Percentiles rank a stretch among this genome's conserved stretches.
phyloP scores from a whole-genome alignment of 2,888 invertebrate species.

The Tipula lateralis region DNA sequence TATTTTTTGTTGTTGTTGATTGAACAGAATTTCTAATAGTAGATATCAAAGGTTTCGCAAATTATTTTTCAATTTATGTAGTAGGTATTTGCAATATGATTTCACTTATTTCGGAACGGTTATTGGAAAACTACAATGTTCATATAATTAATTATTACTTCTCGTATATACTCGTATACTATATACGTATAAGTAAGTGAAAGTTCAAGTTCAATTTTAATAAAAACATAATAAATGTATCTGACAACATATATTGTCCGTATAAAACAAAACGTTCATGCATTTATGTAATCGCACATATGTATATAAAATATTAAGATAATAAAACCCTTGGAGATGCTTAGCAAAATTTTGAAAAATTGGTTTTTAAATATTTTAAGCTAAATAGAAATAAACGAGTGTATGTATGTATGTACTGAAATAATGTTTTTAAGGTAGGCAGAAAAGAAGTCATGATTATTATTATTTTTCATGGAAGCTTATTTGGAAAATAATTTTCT shows the following conservation, averaged over 20 bases:
- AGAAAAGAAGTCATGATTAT: background rate
- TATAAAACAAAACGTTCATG: background rate
- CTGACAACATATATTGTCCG: background rate
- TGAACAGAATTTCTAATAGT: background rate
- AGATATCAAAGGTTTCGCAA: background rate
- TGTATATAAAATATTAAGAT: background rate
- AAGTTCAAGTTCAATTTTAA: background rate
- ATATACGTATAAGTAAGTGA: no score
- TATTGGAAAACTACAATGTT: background rate
- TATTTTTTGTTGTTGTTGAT: background rate
- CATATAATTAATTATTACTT: background rate
- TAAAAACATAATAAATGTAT: background rate
- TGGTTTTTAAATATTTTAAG: background rate
- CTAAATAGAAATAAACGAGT: background rate
- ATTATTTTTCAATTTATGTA: background rate
- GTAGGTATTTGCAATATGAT: background rate
- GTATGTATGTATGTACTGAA: background rate
- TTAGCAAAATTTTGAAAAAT: background rate
- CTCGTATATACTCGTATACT: background rate
- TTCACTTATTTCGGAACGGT: background rate
- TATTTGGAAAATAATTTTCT: background rate
- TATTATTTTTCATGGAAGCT: background rate
- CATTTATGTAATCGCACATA: background rate
- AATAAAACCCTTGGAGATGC: background rate
- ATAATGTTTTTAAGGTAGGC: background rate